A percentile compares a stretch with the other conserved stretches of the same genome.
Evolutionary conservation across 2,113 vertebrate genomes (phyloP).

Genomic region (Callithrix jacchus): DNA sequence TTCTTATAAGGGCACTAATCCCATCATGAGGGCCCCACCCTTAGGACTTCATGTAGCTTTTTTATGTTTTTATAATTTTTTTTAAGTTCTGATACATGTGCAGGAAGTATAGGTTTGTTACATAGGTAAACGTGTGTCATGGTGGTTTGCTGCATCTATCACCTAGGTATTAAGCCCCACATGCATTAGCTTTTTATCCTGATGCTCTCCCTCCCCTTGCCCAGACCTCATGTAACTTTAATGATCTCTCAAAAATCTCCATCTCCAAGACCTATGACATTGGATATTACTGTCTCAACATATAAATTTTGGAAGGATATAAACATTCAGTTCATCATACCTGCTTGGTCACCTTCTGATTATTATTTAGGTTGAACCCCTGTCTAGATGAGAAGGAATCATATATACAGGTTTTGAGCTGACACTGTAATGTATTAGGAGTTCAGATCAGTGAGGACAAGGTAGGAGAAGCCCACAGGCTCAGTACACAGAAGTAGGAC

Average conservation of each 20-base stretch:
- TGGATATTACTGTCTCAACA: neutral
- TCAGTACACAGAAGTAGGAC: neutral
- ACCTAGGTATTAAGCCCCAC: too few species aligned
- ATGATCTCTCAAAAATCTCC: neutral
- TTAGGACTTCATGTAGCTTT: neutral
- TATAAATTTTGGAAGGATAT: neutral
- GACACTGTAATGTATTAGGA: neutral
- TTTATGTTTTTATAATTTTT: too few species aligned
- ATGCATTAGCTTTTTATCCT: too few species aligned
- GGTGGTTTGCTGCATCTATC: too few species aligned
- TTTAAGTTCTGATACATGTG: too few species aligned
- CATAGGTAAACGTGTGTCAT: too few species aligned
- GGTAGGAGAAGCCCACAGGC: neutral
- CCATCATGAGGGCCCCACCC: neutral
- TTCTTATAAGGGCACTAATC: neutral
- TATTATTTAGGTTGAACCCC: neutral
- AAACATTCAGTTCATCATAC: neutral
- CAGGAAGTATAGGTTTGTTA: too few species aligned
- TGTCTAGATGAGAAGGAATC: neutral
- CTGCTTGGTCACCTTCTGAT: neutral
- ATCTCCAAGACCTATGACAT: neutral
- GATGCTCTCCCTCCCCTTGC: too few species aligned
- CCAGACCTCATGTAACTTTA: neutral
- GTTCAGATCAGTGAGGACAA: neutral
- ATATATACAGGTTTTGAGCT: neutral